A percentile compares a stretch with the other conserved stretches of the same genome.
phyloP scores from a whole-genome alignment of 2,797 vertebrate species.

The Balearica regulorum region DNA sequence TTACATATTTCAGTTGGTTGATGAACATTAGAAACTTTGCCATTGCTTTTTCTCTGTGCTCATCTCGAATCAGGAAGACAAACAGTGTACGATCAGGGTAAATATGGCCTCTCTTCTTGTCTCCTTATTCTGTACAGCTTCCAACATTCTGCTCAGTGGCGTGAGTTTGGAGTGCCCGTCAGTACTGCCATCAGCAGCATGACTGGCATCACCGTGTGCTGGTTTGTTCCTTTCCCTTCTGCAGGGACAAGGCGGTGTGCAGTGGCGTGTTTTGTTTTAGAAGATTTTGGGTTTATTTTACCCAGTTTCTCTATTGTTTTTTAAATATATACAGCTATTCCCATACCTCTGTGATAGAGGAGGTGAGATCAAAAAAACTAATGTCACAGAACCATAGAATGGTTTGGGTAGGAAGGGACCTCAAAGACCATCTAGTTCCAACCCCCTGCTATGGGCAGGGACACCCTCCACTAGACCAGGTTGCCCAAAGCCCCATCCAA shows the following conservation, averaged over 20 bases:
- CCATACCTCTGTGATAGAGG: not conserved
- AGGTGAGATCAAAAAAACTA: not conserved
- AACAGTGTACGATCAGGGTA: not conserved
- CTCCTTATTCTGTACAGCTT: not conserved
- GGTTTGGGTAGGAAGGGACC: too few species aligned
- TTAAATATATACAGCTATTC: not conserved
- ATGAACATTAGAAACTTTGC: not conserved
- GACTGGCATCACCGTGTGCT: accelerated
- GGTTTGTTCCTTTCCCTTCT: not conserved
- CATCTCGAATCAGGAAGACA: not conserved
- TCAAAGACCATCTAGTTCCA: too few species aligned
- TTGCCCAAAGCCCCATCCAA: too few species aligned
- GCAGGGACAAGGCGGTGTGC: not conserved
- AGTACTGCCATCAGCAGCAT: not conserved
- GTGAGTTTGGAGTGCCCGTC: not conserved
- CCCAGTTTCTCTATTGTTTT: not conserved
- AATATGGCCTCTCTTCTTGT: not conserved
- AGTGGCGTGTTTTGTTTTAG: not conserved
- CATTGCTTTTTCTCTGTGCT: not conserved
- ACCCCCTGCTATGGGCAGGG: too few species aligned
- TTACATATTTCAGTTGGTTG: not conserved
- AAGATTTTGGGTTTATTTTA: not conserved
- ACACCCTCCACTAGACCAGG: too few species aligned
- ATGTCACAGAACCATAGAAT: too few species aligned
- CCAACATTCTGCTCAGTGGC: not conserved